Evolutionary conservation across 2,888 invertebrate genomes (phyloP).

Genomic region (Cephus nigrinus): DNA sequence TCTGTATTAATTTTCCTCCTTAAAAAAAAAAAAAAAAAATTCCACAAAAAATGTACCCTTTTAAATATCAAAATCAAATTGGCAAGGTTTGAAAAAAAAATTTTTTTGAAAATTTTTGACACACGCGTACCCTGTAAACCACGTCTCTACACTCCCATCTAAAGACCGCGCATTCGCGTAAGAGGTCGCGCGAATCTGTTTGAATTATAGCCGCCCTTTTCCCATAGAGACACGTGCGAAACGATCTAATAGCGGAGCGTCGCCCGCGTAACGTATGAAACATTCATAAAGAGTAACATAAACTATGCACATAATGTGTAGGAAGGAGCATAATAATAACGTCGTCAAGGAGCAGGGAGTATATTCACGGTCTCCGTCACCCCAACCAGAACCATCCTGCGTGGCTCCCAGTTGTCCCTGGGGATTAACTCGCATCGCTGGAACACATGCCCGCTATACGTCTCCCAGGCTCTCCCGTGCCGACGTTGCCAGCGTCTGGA

Average conservation of each 20-base stretch:
- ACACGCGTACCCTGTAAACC: background rate
- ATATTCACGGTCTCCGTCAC: conserved; percentile 32
- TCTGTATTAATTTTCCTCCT: background rate
- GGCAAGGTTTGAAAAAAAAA: too few relatives aligned
- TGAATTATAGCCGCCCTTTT: background rate
- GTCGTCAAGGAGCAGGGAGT: conserved; percentile 48
- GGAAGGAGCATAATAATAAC: conserved; percentile 47
- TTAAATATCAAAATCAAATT: too few relatives aligned
- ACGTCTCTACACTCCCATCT: background rate
- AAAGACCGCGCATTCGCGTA: background rate
- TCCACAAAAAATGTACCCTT: too few relatives aligned
- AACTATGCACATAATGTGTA: conserved; percentile 50
- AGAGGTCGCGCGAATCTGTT: background rate
- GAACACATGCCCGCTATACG: conserved; percentile 46
- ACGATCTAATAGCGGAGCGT: conserved; percentile 21
- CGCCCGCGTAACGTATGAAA: conserved; percentile 18
- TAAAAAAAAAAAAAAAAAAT: too few relatives aligned
- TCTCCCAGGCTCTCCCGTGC: conserved; percentile 44
- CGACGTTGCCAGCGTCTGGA: conserved; percentile 34
- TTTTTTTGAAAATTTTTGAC: background rate
- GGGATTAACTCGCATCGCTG: conserved; percentile 50
- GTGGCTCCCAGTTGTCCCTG: conserved; percentile 49
- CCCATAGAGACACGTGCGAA: conserved; percentile 8
- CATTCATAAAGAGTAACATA: conserved; percentile 45
- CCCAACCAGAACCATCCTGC: background rate